Evolutionary conservation across 2,888 invertebrate genomes (phyloP).

Genomic region (Taenaris catops): DNA sequence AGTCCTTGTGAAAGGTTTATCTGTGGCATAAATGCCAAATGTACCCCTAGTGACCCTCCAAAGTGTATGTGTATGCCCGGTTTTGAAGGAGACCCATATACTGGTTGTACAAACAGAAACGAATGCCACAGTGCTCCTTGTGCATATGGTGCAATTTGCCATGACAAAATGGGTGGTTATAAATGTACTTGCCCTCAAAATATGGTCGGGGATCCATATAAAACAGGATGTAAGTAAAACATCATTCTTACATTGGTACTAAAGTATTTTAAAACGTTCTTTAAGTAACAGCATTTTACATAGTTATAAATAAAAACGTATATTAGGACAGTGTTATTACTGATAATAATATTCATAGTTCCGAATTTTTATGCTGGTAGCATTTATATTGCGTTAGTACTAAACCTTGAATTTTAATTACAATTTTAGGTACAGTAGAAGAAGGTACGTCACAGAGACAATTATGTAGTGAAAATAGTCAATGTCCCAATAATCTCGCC

Average conservation of each 20-base stretch:
- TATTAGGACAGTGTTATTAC: too few species aligned
- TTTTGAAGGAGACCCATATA: constrained; percentile 91
- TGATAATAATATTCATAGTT: too few species aligned
- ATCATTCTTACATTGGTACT: too few species aligned
- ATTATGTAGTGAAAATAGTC: constrained; percentile 85
- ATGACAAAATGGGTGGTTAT: constrained; percentile 92
- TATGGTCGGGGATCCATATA: constrained; percentile 91
- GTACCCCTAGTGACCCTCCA: constrained; percentile 93
- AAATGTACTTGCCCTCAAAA: constrained; percentile 92
- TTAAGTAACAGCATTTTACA: too few species aligned
- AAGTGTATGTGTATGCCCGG: constrained; percentile 93
- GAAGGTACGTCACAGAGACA: constrained; percentile 77
- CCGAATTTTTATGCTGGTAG: too few species aligned
- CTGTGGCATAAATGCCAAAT: constrained; percentile 94
- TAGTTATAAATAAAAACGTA: too few species aligned
- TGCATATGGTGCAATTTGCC: constrained; percentile 92
- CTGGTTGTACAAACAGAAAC: constrained; percentile 91
- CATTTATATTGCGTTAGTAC: too few species aligned
- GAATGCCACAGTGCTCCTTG: constrained; percentile 93
- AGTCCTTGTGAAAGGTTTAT: constrained; percentile 95
- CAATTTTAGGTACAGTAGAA: constrained; percentile 44
- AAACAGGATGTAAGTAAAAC: constrained; percentile 85
- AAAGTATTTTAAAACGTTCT: too few species aligned
- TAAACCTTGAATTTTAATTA: too few species aligned
- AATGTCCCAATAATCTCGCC: constrained; percentile 89